A percentile compares a stretch with the other conserved stretches of the same genome.
Conservation (phyloP, 2,797 vertebrate genomes). For the Manis pentadactyla region DNA sequence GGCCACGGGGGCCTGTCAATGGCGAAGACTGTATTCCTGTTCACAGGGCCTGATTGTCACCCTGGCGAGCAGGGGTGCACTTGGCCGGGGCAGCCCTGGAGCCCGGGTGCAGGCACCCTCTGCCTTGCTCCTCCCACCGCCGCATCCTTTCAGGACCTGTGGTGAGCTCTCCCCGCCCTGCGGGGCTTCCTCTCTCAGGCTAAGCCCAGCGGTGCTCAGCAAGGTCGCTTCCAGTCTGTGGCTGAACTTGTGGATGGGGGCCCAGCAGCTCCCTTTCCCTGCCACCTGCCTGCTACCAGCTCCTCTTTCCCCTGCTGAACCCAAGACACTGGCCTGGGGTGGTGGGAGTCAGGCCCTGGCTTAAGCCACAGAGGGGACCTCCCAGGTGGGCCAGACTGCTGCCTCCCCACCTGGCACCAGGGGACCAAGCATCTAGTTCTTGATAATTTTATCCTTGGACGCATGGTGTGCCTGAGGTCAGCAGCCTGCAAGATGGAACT, state of each 20-base stretch:
- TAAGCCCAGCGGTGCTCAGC: not conserved
- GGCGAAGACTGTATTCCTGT: rapidly evolving
- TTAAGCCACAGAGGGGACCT: too few relatives aligned
- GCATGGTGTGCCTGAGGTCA: not conserved
- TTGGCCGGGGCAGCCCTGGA: not conserved
- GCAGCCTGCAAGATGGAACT: not conserved
- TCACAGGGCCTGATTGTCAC: too few relatives aligned
- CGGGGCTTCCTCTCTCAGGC: not conserved
- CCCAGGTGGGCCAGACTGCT: not conserved
- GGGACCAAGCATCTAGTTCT: too few relatives aligned
- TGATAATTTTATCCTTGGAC: not conserved
- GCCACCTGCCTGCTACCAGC: too few relatives aligned
- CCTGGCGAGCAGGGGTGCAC: not conserved
- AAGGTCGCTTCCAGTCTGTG: not conserved
- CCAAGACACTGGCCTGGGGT: too few relatives aligned
- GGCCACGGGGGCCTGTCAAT: too few relatives aligned
- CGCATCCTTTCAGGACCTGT: not conserved
- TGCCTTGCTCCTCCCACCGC: not conserved
- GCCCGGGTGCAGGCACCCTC: not conserved
- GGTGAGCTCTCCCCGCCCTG: not conserved
- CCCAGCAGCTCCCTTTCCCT: too few relatives aligned
- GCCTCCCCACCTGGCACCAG: too few relatives aligned
- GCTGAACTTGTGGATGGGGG: too few relatives aligned
- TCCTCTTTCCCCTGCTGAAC: too few relatives aligned
- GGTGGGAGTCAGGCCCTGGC: too few relatives aligned